Base-by-base conservation (phyloP, 2,888 invertebrate genomes). In the Dioctria rufipes region DNA sequence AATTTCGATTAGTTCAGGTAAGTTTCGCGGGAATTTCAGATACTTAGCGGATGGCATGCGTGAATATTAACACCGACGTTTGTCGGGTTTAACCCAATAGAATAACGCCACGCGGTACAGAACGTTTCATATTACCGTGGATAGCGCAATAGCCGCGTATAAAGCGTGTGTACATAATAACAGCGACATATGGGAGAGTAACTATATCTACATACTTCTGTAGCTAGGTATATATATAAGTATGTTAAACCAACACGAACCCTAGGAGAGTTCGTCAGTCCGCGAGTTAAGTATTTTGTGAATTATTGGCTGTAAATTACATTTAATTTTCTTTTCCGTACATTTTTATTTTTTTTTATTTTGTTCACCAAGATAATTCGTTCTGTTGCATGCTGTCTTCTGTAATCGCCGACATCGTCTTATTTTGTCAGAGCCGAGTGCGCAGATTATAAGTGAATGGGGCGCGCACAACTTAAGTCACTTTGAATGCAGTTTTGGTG, bases 231-330 rank as follows among this genome's bases (percentile, higher is more conserved):
- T 25, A 25, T 25, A 25, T 25, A 25, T 25, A 25, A 25, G 25
- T 25, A 25, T 25, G 25, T 1, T 25, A 25, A 13, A 77, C 49
- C 77, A 43, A 49, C 58, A 60, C 73, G 77, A 49, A 77, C 77
- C 46, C 77, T 77, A 49, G 63, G 46, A 43, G 43, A 63, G 61
- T 77, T 49, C 77, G 63, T 77, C 77, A 63, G 79, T 79, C 43
- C 58, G 66, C 66, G 60, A 73, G 65, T 80, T 80, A 80, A 80
- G 80, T 66, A 80, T 80, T 80, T 80, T 80, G 80, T 80, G 75
- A 80, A 80, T 80, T 80, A 80, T 80, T 80, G 80, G 66, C 75
- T 80, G 80, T 80, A 80, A 80, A 80, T 80, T 80, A 80, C 75
- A 80, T 80, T 80, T 80, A 80, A 80, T 80, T 80, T 80, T 80